phyloP scores from a whole-genome alignment of 2,888 invertebrate genomes.

The Nasonia oneida region DNA sequence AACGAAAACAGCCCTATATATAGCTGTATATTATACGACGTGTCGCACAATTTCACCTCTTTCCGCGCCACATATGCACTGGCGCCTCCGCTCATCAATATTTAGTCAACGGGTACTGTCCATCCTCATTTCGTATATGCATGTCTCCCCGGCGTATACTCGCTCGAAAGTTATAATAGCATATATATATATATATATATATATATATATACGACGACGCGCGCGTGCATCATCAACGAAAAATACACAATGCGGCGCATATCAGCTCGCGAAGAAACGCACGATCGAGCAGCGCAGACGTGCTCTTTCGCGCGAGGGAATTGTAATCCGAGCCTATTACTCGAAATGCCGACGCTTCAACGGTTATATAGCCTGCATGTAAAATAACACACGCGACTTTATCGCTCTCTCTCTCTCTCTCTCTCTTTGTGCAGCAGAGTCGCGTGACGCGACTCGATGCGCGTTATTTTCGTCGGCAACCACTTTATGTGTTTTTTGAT shows the following conservation, averaged over 20 bases:
- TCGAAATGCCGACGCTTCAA: conserved; percentile 14
- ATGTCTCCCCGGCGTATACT: too few relatives aligned
- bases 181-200: too few relatives aligned
- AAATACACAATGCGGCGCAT: too few relatives aligned
- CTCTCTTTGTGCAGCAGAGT: too few relatives aligned
- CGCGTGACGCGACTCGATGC: background rate
- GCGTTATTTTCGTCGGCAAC: background rate
- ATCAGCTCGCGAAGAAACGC: background rate
- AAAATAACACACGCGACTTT: background rate
- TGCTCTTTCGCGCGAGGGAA: background rate
- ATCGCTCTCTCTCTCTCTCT: background rate
- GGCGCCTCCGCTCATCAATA: background rate
- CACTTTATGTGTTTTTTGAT: conserved; percentile 1
- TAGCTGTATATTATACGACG: too few relatives aligned
- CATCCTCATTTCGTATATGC: background rate
- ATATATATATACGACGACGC: too few relatives aligned
- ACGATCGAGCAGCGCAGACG: background rate
- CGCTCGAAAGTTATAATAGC: too few relatives aligned
- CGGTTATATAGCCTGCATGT: background rate
- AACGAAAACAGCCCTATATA: too few relatives aligned
- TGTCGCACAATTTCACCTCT: too few relatives aligned
- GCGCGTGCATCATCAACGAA: too few relatives aligned
- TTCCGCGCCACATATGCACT: too few relatives aligned
- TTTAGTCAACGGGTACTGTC: background rate
- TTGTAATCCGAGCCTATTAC: conserved; percentile 42